A percentile compares a stretch with the other conserved stretches of the same genome.
phyloP scores from a whole-genome alignment of 2,113 vertebrate genomes.

The Pomatorhinus ruficollis region DNA sequence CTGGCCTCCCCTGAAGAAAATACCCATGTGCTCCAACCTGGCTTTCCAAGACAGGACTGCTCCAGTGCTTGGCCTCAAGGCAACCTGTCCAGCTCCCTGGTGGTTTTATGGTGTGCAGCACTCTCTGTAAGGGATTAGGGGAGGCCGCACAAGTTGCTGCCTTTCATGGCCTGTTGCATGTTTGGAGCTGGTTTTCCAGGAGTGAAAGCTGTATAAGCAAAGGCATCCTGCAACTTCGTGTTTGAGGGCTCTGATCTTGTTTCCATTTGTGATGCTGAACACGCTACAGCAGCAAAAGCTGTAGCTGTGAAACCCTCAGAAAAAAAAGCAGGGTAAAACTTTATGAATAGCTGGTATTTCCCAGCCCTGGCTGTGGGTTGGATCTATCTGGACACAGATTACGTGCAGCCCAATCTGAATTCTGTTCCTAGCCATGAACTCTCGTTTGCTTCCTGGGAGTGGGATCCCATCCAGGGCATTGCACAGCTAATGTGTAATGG shows the following conservation, averaged over 20 bases:
- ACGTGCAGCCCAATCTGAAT: not conserved
- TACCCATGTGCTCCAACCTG: not conserved
- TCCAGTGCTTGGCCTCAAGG: not conserved
- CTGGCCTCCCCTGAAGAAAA: not conserved
- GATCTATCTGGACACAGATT: not conserved
- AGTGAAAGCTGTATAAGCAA: not conserved
- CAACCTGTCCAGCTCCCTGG: not conserved
- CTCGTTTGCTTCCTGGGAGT: not conserved
- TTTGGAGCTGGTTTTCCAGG: not conserved
- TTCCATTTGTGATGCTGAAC: not conserved
- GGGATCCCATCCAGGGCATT: not conserved
- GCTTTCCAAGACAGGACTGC: not conserved
- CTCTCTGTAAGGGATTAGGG: not conserved
- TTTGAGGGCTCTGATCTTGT: not conserved
- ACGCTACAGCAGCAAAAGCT: accelerated
- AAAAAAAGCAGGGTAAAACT: not conserved
- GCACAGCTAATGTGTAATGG: not conserved
- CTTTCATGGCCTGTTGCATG: not conserved
- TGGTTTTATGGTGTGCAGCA: not conserved
- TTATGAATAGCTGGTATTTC: not conserved
- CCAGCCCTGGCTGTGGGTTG: not conserved
- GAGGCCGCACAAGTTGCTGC: not conserved
- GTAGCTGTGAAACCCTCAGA: not conserved
- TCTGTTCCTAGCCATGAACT: not conserved
- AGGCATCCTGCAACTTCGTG: not conserved